Conservation (phyloP, 1,140 invertebrate species). For the Apocrypta bakeri region DNA sequence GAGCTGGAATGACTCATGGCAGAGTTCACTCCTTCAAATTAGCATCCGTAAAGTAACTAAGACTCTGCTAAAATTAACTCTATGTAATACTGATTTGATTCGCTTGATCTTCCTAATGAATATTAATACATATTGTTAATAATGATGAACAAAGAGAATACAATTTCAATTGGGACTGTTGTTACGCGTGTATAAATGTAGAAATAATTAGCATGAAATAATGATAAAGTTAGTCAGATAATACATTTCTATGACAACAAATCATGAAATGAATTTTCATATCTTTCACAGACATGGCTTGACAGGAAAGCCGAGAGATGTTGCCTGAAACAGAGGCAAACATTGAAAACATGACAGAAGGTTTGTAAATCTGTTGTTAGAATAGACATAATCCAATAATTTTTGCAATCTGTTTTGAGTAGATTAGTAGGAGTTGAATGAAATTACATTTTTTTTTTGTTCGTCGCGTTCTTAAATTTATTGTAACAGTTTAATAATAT, state of each 20-base stretch:
- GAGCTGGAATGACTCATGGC: slow-evolving; percentile 5
- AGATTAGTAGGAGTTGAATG: slow-evolving; percentile 1
- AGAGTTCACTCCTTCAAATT: not conserved
- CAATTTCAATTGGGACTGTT: no score
- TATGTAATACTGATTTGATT: not conserved
- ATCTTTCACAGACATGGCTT: slow-evolving; percentile 54
- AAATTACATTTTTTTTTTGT: slow-evolving; percentile 3
- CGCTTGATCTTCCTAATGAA: not conserved
- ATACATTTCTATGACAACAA: not conserved
- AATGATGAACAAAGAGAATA: not conserved
- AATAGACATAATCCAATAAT: slow-evolving; percentile 39
- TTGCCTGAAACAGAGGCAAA: slow-evolving; percentile 65
- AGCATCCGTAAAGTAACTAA: not conserved
- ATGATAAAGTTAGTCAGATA: not conserved
- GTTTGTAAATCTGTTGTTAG: slow-evolving; percentile 57
- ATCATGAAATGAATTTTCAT: slow-evolving; percentile 9
- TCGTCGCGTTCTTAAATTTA: not conserved
- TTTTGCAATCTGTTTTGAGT: slow-evolving; percentile 16
- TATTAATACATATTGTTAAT: not conserved
- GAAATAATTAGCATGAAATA: not conserved
- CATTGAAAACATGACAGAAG: slow-evolving; percentile 68
- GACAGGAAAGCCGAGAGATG: slow-evolving; percentile 59
- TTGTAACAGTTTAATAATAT: not conserved
- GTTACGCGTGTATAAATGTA: no score
- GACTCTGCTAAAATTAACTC: no score